These are phyloP conservation scores for Drosophila mercatorum DNA, from an alignment of 2,888 invertebrate genomes.

Conservation along the genomic window DNA sequence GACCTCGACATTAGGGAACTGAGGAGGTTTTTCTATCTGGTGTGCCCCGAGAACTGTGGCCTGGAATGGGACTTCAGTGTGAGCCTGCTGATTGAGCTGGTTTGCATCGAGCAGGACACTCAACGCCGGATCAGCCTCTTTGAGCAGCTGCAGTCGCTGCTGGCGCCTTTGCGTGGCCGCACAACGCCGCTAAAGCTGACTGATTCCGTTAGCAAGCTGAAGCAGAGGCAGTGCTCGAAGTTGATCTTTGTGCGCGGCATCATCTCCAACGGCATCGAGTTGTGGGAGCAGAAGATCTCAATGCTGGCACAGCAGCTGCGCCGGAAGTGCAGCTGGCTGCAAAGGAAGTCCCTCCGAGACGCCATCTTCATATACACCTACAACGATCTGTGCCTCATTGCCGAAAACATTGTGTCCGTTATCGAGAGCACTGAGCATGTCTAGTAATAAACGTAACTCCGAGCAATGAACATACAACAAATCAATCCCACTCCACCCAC, in stretches of 20 bases:
- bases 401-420: conserved; percentile 75
- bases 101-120: conserved; percentile 25
- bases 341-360: conserved; percentile 56
- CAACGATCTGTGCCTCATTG: conserved; percentile 60
- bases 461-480: background rate
- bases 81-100: conserved; percentile 31
- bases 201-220: conserved; percentile 30
- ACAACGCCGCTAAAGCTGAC: background rate
- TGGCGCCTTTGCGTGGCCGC: conserved; percentile 28
- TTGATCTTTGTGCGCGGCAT: conserved; percentile 71
- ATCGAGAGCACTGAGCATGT: conserved; percentile 67
- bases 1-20: conserved; percentile 37
- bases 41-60: background rate
- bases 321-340: conserved; percentile 16
- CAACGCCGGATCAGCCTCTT: conserved; percentile 28
- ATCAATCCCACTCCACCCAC: background rate
- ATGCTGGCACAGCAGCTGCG: conserved; percentile 41
- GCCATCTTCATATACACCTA: conserved; percentile 72
- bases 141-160: conserved; percentile 27
- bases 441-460: conserved; percentile 22
- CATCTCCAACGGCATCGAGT: conserved; percentile 59
- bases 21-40: conserved; percentile 27
- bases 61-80: conserved; percentile 61
- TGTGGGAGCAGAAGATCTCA: conserved; percentile 62
- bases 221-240: conserved; percentile 42